Conservation (phyloP, 2,113 vertebrate species). For the Dipodomys merriami region DNA sequence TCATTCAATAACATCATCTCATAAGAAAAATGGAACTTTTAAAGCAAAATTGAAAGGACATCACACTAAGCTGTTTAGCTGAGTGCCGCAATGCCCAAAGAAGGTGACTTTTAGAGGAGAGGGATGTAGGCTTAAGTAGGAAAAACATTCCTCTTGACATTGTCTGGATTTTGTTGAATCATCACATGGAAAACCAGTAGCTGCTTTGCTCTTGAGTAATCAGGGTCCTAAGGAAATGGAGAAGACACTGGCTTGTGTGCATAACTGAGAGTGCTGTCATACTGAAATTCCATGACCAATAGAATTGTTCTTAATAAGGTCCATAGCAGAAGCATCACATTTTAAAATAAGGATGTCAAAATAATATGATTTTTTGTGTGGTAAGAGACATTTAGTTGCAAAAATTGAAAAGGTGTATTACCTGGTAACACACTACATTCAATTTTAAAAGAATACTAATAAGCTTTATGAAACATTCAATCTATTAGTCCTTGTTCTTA, state of each 20-base stretch:
- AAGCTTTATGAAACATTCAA: neutral
- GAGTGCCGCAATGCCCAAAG: neutral
- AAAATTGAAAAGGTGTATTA: neutral
- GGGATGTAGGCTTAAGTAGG: neutral
- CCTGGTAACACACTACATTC: neutral
- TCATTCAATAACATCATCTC: neutral
- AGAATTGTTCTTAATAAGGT: neutral
- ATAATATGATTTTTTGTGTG: neutral
- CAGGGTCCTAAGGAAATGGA: neutral
- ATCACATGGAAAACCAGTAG: neutral
- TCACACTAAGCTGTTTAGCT: neutral
- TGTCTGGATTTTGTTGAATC: neutral
- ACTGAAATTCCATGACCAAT: neutral
- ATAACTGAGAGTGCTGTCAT: neutral
- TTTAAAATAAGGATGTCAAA: neutral
- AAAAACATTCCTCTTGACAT: neutral
- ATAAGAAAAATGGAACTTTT: neutral
- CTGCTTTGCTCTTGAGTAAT: neutral
- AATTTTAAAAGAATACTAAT: neutral
- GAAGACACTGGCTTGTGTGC: neutral
- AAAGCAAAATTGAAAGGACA: neutral
- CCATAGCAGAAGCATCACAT: neutral
- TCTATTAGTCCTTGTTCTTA: neutral
- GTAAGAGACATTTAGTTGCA: neutral
- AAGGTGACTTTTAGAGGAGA: neutral